Percentiles rank a stretch among this genome's conserved stretches.
These are phyloP conservation scores for Ophion ellenae DNA, from an alignment of 2,888 invertebrate genomes.

Conservation along the genomic window DNA sequence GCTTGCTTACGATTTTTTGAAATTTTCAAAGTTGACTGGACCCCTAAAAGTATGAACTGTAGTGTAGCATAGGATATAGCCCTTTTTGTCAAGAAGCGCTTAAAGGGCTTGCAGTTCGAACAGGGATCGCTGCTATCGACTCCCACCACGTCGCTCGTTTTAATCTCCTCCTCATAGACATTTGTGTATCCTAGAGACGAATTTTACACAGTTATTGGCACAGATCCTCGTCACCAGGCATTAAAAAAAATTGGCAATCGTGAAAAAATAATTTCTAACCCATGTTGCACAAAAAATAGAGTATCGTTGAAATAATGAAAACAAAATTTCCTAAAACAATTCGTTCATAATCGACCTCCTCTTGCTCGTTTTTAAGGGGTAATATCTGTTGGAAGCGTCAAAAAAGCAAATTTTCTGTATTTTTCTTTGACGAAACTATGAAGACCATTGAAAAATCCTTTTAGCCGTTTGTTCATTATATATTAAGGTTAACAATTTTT, in stretches of 20 bases:
- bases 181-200: constrained; percentile 15
- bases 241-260: not conserved
- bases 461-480: too few species aligned
- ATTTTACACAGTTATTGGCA: constrained; percentile 34
- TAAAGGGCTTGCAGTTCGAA: constrained; percentile 9
- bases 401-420: too few species aligned
- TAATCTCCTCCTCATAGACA: not conserved
- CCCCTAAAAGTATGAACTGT: not conserved
- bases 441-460: too few species aligned
- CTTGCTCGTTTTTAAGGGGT: too few species aligned
- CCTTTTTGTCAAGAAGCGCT: not conserved
- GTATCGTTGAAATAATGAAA: not conserved
- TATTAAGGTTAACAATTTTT: too few species aligned
- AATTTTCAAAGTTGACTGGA: too few species aligned
- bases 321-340: not conserved
- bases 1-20: too few species aligned
- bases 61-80: not conserved
- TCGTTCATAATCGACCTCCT: too few species aligned
- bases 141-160: not conserved
- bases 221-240: not conserved
- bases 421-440: too few species aligned
- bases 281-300: not conserved
- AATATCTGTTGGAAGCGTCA: too few species aligned
- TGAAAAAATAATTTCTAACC: not conserved
- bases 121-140: constrained; percentile 4